Percentiles rank a stretch among this genome's conserved stretches.
Conservation (phyloP, 2,888 invertebrate species). For the Callimorpha dominula region DNA sequence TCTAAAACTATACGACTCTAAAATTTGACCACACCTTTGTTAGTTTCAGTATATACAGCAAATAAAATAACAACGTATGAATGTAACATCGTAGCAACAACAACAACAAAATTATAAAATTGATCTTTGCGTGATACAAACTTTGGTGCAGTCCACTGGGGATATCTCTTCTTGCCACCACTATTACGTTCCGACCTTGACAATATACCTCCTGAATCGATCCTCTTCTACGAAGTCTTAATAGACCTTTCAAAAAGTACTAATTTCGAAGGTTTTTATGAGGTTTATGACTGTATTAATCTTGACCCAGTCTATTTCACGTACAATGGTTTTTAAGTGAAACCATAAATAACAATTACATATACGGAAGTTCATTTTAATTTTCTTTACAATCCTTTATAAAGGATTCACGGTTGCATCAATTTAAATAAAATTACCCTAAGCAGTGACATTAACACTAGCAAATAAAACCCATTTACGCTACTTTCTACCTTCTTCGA, state of each 20-base stretch:
- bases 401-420: constrained; percentile 1
- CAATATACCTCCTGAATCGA: constrained; percentile 36
- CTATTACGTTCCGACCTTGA: constrained; percentile 42
- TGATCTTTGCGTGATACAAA: constrained; percentile 2
- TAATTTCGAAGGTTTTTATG: too few relatives aligned
- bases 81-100: not conserved
- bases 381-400: too few relatives aligned
- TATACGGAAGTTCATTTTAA: too few relatives aligned
- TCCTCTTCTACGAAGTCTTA: not conserved
- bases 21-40: too few relatives aligned
- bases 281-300: not conserved
- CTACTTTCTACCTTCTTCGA: not conserved
- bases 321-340: not conserved
- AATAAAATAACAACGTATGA: not conserved
- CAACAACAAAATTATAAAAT: not conserved
- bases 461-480: not conserved
- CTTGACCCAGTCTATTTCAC: not conserved
- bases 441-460: constrained; percentile 18
- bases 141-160: constrained; percentile 28
- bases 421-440: constrained; percentile 23
- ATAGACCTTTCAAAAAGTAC: too few relatives aligned
- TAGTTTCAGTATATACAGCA: not conserved
- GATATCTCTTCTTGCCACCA: constrained; percentile 41
- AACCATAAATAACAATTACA: too few relatives aligned
- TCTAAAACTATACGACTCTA: too few relatives aligned